phyloP scores from a whole-genome alignment of 2,113 vertebrate genomes.

The Pimephales promelas region DNA sequence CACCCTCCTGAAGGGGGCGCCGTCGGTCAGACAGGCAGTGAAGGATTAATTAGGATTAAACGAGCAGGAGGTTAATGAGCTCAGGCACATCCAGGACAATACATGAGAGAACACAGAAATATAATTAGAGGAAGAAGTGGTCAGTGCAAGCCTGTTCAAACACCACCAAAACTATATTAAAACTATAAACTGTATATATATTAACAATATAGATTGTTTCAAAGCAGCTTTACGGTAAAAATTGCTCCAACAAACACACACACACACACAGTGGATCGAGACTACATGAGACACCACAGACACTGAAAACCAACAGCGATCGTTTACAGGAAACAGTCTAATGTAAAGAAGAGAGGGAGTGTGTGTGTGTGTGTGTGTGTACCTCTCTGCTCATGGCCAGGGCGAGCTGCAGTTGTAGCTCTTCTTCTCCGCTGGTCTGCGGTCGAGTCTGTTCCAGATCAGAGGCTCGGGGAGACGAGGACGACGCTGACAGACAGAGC shows the following conservation, averaged over 20 bases:
- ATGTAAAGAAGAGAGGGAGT: too few relatives aligned
- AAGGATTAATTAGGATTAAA: constrained; percentile 3
- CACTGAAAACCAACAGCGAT: too few relatives aligned
- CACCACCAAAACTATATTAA: too few relatives aligned
- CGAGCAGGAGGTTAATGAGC: constrained; percentile 1
- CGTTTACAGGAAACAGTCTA: too few relatives aligned
- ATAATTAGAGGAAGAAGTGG: not conserved
- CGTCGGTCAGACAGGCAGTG: not conserved
- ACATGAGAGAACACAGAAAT: not conserved
- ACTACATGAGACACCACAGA: too few relatives aligned
- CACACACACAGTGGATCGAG: too few relatives aligned
- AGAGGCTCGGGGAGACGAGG: constrained; percentile 86
- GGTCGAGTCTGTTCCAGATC: constrained; percentile 94
- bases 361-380: constrained; percentile 71
- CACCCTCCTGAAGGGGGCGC: not conserved
- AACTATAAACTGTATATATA: too few relatives aligned
- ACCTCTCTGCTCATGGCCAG: constrained; percentile 95
- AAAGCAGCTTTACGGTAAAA: too few relatives aligned
- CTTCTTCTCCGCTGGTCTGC: constrained; percentile 93
- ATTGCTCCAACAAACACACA: too few relatives aligned
- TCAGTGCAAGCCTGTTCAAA: not conserved
- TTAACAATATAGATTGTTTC: too few relatives aligned
- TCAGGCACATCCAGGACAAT: not conserved
- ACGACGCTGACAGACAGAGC: constrained; percentile 77
- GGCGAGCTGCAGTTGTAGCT: constrained; percentile 92